Conservation (phyloP, 2,888 invertebrate genomes). For the Acanthosoma haemorrhoidale region DNA sequence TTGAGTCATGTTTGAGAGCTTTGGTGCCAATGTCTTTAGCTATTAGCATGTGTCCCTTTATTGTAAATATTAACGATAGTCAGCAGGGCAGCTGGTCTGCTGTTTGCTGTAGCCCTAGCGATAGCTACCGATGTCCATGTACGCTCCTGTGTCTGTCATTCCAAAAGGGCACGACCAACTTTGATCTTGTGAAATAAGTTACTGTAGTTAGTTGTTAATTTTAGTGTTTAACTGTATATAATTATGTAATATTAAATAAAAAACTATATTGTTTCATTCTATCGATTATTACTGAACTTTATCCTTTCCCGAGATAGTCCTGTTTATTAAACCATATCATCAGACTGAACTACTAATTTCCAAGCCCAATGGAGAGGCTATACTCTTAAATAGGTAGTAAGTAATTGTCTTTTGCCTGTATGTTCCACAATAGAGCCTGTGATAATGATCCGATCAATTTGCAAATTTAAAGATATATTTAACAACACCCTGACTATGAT, state of each 20-base stretch:
- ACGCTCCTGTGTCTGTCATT: not conserved
- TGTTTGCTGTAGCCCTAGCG: constrained; percentile 2
- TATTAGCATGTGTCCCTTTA: not conserved
- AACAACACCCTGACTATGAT: no score
- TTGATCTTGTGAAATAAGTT: not conserved
- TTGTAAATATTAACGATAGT: not conserved
- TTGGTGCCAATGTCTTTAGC: not conserved
- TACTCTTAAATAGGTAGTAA: no score
- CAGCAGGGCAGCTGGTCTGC: constrained; percentile 27
- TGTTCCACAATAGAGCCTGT: no score
- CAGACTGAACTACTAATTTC: no score
- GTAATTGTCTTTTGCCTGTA: no score
- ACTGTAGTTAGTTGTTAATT: constrained; percentile 9
- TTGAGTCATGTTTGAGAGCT: not conserved
- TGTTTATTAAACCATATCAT: no score
- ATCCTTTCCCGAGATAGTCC: no score
- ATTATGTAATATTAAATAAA: constrained; percentile 4
- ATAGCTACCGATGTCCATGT: not conserved
- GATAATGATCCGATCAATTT: no score
- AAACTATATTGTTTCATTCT: not conserved
- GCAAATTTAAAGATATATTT: no score
- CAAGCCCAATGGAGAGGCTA: no score
- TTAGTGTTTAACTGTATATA: constrained; percentile 11
- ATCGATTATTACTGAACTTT: not conserved
- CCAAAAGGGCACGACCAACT: constrained; percentile 18